A percentile compares a stretch with the other conserved stretches of the same genome.
Conservation (phyloP, 1,140 invertebrate species). For the Calephelis nemesis region DNA sequence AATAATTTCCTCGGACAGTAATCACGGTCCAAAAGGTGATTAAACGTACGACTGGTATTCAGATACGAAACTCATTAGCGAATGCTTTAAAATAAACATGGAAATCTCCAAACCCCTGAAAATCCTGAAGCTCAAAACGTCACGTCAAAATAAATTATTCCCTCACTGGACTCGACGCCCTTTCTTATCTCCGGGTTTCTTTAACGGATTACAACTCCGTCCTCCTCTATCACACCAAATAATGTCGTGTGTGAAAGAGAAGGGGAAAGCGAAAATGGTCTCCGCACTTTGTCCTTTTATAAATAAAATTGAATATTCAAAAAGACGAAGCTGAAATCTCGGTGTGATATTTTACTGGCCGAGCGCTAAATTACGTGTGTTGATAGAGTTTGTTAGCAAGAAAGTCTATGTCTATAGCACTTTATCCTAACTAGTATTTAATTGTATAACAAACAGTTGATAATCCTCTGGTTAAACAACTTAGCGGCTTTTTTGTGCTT, state of each 20-base stretch:
- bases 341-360: conserved; percentile 47
- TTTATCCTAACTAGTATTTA: background rate
- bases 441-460: conserved; percentile 7
- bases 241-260: conserved; percentile 12
- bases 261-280: conserved; percentile 53
- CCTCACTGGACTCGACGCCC: conserved; percentile 44
- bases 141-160: conserved; percentile 43
- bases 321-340: conserved; percentile 63
- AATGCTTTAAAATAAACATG: conserved; percentile 21
- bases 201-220: conserved; percentile 36
- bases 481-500: too few relatives aligned
- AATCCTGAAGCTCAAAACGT: conserved; percentile 21
- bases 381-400: conserved; percentile 5
- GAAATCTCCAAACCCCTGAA: conserved; percentile 6
- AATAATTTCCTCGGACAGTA: background rate
- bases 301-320: conserved; percentile 75
- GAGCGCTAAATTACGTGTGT: conserved; percentile 41
- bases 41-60: background rate
- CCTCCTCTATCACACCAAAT: conserved; percentile 17
- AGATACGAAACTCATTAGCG: conserved; percentile 20
- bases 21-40: conserved; percentile 3
- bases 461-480: conserved; percentile 4
- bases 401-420: background rate
- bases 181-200: conserved; percentile 43
- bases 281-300: conserved; percentile 57